These are phyloP conservation scores for Phalera bucephala DNA, from an alignment of 2,888 invertebrate genomes.

Conservation along the genomic window DNA sequence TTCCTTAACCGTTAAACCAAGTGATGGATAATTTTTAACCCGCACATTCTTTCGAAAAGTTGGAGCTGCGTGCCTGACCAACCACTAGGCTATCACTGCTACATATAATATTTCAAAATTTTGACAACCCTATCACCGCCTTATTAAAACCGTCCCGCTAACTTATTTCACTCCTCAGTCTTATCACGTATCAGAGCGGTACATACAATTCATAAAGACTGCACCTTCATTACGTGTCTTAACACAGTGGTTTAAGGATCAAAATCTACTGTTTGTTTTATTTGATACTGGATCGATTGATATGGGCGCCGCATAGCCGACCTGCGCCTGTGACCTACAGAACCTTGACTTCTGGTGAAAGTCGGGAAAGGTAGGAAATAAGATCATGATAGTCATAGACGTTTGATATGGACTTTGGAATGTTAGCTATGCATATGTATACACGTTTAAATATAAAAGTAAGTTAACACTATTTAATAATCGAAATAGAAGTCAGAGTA, in stretches of 20 bases:
- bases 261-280: constrained; percentile 23
- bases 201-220: constrained; percentile 35
- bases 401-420: too few relatives aligned
- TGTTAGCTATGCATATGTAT: too few relatives aligned
- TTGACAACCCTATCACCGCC: constrained; percentile 12
- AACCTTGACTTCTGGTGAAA: constrained; percentile 68
- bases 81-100: too few relatives aligned
- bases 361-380: constrained; percentile 49
- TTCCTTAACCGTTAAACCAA: too few relatives aligned
- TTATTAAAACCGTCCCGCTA: constrained; percentile 37
- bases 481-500: too few relatives aligned
- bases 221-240: constrained; percentile 26
- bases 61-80: too few relatives aligned
- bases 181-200: constrained; percentile 55
- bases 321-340: constrained; percentile 73
- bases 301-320: constrained; percentile 58
- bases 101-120: not conserved
- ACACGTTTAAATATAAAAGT: too few relatives aligned
- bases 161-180: constrained; percentile 42
- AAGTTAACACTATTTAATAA: too few relatives aligned
- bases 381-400: too few relatives aligned
- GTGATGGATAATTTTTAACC: too few relatives aligned
- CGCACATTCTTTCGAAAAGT: too few relatives aligned
- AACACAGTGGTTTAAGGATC: constrained; percentile 28
- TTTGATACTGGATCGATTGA: constrained; percentile 51